Evolutionary conservation across 2,888 invertebrate species (phyloP), one percentile per base, ranked within the genome.

Genomic region (Hyles lineata): DNA sequence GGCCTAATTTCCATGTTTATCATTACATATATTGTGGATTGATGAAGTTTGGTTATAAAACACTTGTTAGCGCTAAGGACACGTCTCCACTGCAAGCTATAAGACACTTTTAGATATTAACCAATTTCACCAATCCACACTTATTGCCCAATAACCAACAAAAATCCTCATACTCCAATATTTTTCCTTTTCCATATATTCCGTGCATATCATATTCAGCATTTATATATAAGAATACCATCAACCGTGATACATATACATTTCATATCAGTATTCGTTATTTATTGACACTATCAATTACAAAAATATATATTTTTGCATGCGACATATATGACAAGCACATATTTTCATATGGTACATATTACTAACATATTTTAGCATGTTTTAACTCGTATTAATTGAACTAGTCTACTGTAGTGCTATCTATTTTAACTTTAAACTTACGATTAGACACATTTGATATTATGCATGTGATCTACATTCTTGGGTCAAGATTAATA

Each of bases 401-500:
- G 43, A 23, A 58, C 63, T 67, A 72, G 72, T 67, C 63, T 67
- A 67, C 52, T 67, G 58, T 58, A 63, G 58, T 72, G 58, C 52
- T 71, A 52, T 19, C 11, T 71, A 8, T 21, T 62, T 43, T 43
- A 43, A 43, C 43, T 43, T 21, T 52, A 62, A 52, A 32, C 62
- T 71, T 71, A 43, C 43, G 43, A 43, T 43, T 11, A 19, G 29
- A 58, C 23, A 60, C 59, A 71, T 9, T 32, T 59, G 19, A 35
- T 60, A 19, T 5, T 35, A 59, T 35, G 60, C 23, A 59, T 43
- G 21, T n/a, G 19, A 58, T 70, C 19, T 32, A 63, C 32, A 35
- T 17, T 72, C 32, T 60, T 61, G n/a, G 55, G 32, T 35, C 52
- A 23, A 73, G 61, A 71, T 75, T 73, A 74, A 74, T 74, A 75